Conservation (phyloP, 2,888 invertebrate species). For the Dryococelus australis region DNA sequence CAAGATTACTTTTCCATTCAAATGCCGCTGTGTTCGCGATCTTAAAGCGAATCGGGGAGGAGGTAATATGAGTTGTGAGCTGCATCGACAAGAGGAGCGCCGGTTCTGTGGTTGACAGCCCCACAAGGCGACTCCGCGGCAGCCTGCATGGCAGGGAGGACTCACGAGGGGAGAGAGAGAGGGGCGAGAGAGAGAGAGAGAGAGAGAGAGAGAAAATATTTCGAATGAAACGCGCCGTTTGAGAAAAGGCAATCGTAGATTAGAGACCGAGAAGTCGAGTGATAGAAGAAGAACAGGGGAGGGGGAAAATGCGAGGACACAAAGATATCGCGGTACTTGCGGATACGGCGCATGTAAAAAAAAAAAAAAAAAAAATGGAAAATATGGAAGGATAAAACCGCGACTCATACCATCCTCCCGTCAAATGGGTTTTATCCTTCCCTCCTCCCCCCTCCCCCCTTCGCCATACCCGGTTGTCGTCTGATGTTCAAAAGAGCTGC, state of each 20-base stretch:
- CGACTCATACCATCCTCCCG: not conserved
- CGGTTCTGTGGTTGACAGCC: not conserved
- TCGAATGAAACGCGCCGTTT: not conserved
- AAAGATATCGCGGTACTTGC: not conserved
- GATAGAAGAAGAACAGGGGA: not conserved
- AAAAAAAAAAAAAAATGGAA: not conserved
- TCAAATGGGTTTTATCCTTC: not conserved
- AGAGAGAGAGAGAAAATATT: not conserved
- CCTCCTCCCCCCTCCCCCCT: not conserved
- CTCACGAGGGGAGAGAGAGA: no score
- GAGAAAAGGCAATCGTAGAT: slow-evolving; percentile 9
- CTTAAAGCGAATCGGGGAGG: not conserved
- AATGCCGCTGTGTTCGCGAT: not conserved
- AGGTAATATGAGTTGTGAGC: not conserved
- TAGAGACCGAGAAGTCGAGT: not conserved
- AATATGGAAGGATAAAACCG: not conserved
- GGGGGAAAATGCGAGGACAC: not conserved
- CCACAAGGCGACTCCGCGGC: not conserved
- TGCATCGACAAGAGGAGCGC: not conserved
- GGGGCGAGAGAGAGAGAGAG: no score
- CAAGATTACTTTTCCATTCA: no score
- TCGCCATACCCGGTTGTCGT: no score
- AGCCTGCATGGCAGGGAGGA: not conserved
- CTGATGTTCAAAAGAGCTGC: slow-evolving; percentile 8
- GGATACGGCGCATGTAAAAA: not conserved